Evolutionary conservation across 1,140 invertebrate genomes (phyloP), one percentile per base, ranked within the genome.

Genomic region (Drosophila nigromelanica): DNA sequence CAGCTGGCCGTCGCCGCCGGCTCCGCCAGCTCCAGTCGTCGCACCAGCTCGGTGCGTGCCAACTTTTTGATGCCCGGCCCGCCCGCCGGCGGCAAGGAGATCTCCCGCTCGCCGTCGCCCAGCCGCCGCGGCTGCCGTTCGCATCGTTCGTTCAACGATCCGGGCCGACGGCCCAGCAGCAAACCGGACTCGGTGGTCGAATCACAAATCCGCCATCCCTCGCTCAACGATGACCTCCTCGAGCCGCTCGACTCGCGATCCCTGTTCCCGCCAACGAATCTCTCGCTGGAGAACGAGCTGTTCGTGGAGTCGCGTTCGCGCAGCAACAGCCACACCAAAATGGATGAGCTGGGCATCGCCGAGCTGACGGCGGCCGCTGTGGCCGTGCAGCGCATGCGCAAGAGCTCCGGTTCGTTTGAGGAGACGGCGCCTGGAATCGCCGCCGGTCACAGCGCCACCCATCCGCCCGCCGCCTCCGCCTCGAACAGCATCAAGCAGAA

Each of bases 71-170:
- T 91, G 90, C 90, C 90, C 0, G 90, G 89, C 2, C 89, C 67
- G 0, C 79, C 76, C 3, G 61, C 66, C 27, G 55, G 43, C 18
- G 61, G 71, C 63, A 90, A 90, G 55, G 87, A 91, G 58, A 70
- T 90, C 40, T 89, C 89, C 5, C 89, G 91, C n/a, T 92, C 91
- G 4, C 90, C 91, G 5, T 91, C 90, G 58, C 91, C 91, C 40
- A 92, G 81, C 18, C 71, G 91, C 0, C 77, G 91, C 0, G 90
- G 89, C 24, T 91, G 90, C 60, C 78, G 89, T 2, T 91, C 90
- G 54, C 91, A 92, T 78, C 89, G 91, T 30, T 91, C 90, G 4
- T 91, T 92, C 60, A 90, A 92, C 45, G 91, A 92, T 70, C 91
- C 89, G 0, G 73, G 68, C 0, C 55, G 89, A 0, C 48, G 90